These are phyloP conservation scores for Homarus americanus DNA, from an alignment of 1,140 invertebrate species.

Conservation along the genomic window DNA sequence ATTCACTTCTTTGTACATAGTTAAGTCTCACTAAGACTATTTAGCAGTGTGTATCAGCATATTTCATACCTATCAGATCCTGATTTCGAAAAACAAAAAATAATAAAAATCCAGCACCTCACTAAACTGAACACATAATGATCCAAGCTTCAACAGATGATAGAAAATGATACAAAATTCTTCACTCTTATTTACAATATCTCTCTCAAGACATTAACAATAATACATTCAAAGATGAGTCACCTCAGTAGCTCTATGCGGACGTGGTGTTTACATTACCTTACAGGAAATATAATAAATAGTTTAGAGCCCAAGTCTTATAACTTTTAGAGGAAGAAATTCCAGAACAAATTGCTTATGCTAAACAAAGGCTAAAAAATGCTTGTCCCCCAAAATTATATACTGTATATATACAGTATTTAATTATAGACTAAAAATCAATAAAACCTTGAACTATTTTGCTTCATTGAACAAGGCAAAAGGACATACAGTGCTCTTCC, in stretches of 20 bases:
- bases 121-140: neutral
- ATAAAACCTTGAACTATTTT: no score
- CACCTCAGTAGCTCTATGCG: neutral
- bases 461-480: no score
- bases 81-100: neutral
- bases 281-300: no score
- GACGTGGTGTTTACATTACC: no score
- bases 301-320: no score
- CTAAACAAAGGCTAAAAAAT: no score
- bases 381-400: no score
- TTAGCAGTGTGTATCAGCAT: neutral
- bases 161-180: neutral
- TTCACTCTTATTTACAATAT: neutral
- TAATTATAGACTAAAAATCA: no score
- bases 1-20: constrained; percentile 6
- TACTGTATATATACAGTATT: no score
- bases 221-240: neutral
- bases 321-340: no score
- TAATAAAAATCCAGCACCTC: neutral
- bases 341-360: no score
- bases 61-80: neutral
- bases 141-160: neutral
- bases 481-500: no score
- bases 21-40: neutral
- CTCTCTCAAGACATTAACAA: neutral